Conservation (phyloP, 2,888 invertebrate species). For the Dynastes hyllus region DNA sequence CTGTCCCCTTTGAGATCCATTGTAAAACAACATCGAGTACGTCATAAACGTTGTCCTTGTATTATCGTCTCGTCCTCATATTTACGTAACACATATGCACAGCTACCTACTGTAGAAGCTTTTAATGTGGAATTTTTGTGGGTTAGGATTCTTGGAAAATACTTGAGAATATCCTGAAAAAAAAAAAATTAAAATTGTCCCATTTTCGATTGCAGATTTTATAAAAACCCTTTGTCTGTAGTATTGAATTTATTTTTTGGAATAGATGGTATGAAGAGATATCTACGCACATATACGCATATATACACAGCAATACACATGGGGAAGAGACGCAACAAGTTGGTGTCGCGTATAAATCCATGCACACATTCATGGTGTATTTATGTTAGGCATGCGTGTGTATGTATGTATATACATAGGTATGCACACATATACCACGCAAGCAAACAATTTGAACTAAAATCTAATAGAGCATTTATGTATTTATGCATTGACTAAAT, state of each 20-base stretch:
- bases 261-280: background rate
- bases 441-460: constrained; percentile 2
- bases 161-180: too few relatives aligned
- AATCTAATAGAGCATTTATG: constrained; percentile 12
- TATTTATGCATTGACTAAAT: background rate
- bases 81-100: too few relatives aligned
- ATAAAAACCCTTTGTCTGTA: too few relatives aligned
- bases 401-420: background rate
- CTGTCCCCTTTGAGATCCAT: too few relatives aligned
- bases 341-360: background rate
- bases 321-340: constrained; percentile 25
- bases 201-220: too few relatives aligned
- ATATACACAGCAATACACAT: background rate
- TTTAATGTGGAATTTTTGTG: too few relatives aligned
- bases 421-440: background rate
- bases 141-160: too few relatives aligned
- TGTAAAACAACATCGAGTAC: background rate
- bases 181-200: too few relatives aligned
- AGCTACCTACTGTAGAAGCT: too few relatives aligned
- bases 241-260: too few relatives aligned
- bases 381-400: background rate
- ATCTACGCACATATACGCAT: background rate
- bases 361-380: background rate
- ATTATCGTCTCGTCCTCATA: too few relatives aligned
- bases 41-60: background rate